phyloP scores from a whole-genome alignment of 2,888 invertebrate species.

The Drosophila nr. perissopoda region DNA sequence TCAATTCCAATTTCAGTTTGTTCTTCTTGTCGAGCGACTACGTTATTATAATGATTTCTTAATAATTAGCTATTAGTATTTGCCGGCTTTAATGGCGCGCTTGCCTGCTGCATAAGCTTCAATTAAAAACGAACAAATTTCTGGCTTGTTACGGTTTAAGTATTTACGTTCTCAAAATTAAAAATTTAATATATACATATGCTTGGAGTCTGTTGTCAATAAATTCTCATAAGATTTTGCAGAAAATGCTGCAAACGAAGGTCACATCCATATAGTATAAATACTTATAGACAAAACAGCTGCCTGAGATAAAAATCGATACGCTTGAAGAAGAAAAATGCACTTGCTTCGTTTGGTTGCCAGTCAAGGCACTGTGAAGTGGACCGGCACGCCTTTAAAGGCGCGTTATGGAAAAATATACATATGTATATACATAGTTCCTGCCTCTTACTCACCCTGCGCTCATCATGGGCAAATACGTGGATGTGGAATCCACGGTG shows the following conservation, averaged over 20 bases:
- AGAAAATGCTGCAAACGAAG: constrained; percentile 52
- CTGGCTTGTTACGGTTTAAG: constrained; percentile 2
- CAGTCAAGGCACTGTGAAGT: constrained; percentile 63
- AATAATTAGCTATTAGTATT: constrained; percentile 58
- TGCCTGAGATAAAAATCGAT: constrained; percentile 78
- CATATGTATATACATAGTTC: neutral
- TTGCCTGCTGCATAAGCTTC: constrained; percentile 56
- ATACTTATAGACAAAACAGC: constrained; percentile 58
- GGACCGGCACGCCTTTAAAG: constrained; percentile 51
- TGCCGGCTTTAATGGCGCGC: constrained; percentile 57
- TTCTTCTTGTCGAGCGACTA: neutral
- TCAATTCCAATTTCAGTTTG: neutral
- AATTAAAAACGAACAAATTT: constrained; percentile 5
- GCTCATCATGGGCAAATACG: constrained; percentile 83
- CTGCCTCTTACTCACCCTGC: constrained; percentile 74
- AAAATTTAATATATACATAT: constrained; percentile 5
- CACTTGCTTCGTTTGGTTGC: constrained; percentile 23
- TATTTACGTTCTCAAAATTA: constrained; percentile 4
- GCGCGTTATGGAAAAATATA: constrained; percentile 12
- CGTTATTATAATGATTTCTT: constrained; percentile 40
- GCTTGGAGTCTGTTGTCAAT: constrained; percentile 52
- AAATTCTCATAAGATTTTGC: constrained; percentile 13
- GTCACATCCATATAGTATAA: constrained; percentile 47
- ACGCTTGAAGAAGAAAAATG: constrained; percentile 35
- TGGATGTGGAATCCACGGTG: constrained; percentile 85